Evolutionary conservation across 2,113 vertebrate species (phyloP).

Genomic region (Jaculus jaculus): DNA sequence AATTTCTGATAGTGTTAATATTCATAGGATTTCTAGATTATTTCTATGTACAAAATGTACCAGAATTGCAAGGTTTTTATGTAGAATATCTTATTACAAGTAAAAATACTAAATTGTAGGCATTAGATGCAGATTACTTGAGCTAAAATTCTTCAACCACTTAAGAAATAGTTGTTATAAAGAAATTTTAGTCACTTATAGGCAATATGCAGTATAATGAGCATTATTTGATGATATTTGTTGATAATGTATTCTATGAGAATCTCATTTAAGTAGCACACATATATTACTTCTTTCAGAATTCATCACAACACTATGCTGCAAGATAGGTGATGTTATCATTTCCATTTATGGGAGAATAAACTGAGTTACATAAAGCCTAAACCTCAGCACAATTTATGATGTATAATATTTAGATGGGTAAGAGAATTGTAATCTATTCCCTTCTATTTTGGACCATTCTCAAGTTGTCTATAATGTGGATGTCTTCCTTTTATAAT

Average conservation of each 20-base stretch:
- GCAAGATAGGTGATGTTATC: neutral
- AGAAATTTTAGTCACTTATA: neutral
- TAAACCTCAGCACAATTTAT: neutral
- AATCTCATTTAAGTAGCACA: neutral
- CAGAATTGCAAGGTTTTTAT: neutral
- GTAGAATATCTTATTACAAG: neutral
- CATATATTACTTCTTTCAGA: neutral
- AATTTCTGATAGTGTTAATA: conserved; percentile 12
- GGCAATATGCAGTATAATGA: neutral
- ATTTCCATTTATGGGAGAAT: neutral
- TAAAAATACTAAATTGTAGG: neutral
- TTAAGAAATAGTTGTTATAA: neutral
- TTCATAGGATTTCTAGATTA: neutral
- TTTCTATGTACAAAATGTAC: neutral
- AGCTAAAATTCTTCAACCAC: conserved; percentile 45
- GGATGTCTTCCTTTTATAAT: neutral
- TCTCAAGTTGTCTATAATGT: neutral
- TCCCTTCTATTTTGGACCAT: neutral
- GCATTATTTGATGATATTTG: neutral
- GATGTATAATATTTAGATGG: neutral
- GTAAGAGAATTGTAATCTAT: neutral
- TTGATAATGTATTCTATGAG: neutral
- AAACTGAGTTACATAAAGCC: neutral
- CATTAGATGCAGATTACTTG: neutral
- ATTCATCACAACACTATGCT: neutral